These are phyloP conservation scores for Platysteira castanea DNA, from an alignment of 2,113 vertebrate species.

Conservation along the genomic window DNA sequence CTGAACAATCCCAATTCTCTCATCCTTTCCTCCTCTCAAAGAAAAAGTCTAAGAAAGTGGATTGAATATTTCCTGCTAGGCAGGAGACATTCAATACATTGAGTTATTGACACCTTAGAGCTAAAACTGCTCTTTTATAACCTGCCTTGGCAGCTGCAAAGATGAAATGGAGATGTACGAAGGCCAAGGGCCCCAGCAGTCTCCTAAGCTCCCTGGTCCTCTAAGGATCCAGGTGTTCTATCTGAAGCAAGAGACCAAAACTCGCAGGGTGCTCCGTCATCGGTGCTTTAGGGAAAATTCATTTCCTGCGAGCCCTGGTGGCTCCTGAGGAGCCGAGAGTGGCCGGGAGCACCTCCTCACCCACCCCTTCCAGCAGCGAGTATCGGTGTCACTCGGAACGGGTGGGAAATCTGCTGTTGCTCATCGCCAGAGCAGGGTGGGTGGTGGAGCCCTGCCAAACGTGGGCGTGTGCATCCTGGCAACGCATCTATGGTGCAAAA, in stretches of 20 bases:
- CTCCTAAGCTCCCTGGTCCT: background rate
- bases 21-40: background rate
- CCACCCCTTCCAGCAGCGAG: background rate
- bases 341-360: background rate
- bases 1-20: background rate
- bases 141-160: background rate
- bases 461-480: no score
- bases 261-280: accelerated
- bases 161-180: background rate
- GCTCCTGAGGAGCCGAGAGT: background rate
- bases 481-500: background rate
- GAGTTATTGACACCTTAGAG: background rate
- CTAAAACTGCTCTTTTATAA: no score
- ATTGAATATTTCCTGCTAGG: background rate
- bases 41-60: background rate
- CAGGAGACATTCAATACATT: background rate
- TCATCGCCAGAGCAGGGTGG: accelerated
- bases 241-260: background rate
- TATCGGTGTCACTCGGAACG: background rate
- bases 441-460: background rate
- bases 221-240: background rate
- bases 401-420: background rate
- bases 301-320: background rate
- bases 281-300: background rate
- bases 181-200: background rate